phyloP scores from a whole-genome alignment of 1,140 invertebrate species.

The Drosophila bocki region DNA sequence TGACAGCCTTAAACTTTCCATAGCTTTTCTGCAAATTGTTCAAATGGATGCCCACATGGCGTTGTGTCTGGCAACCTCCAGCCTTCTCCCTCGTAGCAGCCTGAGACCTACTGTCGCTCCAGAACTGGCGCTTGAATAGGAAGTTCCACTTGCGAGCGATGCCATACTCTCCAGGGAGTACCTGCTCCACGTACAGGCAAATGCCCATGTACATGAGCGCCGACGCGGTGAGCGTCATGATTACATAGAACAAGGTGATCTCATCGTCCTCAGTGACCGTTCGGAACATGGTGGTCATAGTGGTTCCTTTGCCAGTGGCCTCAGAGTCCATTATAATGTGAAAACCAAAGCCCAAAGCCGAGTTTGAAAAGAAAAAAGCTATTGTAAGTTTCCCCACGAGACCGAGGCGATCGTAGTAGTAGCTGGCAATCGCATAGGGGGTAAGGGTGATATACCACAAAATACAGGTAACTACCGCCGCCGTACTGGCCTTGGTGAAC shows the following conservation, averaged over 20 bases:
- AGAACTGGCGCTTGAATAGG: conserved; percentile 69
- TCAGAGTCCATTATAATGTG: conserved; percentile 87
- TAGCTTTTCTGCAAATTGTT: conserved; percentile 87
- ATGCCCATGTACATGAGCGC: conserved; percentile 88
- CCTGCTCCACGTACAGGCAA: conserved; percentile 90
- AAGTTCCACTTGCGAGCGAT: conserved; percentile 91
- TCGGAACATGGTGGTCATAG: conserved; percentile 90
- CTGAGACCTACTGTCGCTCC: conserved; percentile 32
- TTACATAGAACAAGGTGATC: conserved; percentile 88
- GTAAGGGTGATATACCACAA: conserved; percentile 90
- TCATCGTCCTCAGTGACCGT: conserved; percentile 90
- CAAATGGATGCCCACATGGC: conserved; percentile 88
- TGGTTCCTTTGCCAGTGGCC: conserved; percentile 50
- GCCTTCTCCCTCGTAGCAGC: background rate
- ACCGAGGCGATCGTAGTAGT: conserved; percentile 87
- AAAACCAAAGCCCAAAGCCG: conserved; percentile 91
- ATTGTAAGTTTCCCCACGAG: conserved; percentile 86
- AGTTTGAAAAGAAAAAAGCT: conserved; percentile 88
- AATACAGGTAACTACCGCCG: conserved; percentile 87
- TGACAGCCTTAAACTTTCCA: conserved; percentile 89
- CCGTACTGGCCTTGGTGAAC: conserved; percentile 86
- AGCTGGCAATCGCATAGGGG: conserved; percentile 89
- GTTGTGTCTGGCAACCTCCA: conserved; percentile 46
- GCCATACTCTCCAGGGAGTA: conserved; percentile 90
- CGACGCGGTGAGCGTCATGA: conserved; percentile 87